Percentiles rank a stretch among this genome's conserved stretches.
Evolutionary conservation across 2,113 vertebrate genomes (phyloP).

Genomic region (Trinectes maculatus): DNA sequence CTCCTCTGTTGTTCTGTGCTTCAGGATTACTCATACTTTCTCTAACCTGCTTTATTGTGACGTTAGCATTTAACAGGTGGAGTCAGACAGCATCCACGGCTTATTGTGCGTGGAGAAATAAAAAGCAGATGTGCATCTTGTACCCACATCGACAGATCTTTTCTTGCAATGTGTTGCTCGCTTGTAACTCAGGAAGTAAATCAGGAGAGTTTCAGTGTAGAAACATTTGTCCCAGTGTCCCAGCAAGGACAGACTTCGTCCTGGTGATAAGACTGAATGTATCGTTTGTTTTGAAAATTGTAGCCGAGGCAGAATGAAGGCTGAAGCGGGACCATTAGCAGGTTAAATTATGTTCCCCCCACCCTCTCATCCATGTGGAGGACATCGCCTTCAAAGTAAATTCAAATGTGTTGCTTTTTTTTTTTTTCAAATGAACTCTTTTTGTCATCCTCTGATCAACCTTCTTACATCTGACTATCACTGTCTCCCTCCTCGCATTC

Average conservation of each 20-base stretch:
- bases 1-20: background rate
- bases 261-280: background rate
- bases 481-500: too few relatives aligned
- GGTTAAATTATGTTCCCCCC: background rate
- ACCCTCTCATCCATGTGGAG: background rate
- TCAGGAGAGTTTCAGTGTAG: background rate
- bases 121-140: background rate
- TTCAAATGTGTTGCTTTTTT: too few relatives aligned
- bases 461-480: too few relatives aligned
- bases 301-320: background rate
- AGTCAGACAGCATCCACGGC: background rate
- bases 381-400: too few relatives aligned
- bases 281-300: constrained; percentile 8
- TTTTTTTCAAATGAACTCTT: background rate
- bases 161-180: background rate
- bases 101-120: background rate
- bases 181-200: background rate
- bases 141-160: constrained; percentile 7
- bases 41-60: background rate
- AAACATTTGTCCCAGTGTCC: background rate
- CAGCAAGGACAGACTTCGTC: background rate
- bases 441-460: background rate
- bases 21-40: background rate
- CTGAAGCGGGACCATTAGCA: background rate
- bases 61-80: background rate